Percentiles rank a stretch among this genome's conserved stretches.
phyloP scores from a whole-genome alignment of 2,888 invertebrate genomes.

The Girardia tigrina region DNA sequence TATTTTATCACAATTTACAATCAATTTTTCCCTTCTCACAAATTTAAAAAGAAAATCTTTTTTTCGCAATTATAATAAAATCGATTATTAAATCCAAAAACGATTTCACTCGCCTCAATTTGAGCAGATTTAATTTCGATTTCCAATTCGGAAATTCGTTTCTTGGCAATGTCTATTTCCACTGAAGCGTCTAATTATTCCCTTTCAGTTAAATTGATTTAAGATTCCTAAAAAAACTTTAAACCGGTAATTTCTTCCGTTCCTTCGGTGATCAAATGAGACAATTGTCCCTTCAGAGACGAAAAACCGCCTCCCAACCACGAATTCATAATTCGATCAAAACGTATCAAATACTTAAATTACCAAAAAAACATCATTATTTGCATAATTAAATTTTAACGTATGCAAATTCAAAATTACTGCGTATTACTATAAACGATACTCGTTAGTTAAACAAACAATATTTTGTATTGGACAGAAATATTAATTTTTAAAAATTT shows the following conservation, averaged over 20 bases:
- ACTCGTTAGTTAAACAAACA: background rate
- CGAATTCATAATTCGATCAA: no score
- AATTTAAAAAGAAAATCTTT: no score
- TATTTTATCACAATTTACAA: no score
- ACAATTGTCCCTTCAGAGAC: background rate
- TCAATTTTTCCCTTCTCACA: no score
- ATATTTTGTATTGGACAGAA: no score
- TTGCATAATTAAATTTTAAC: background rate
- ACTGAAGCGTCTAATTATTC: background rate
- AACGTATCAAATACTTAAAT: background rate
- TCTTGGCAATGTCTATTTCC: background rate
- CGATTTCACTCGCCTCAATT: no score
- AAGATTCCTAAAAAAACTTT: background rate
- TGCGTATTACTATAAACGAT: constrained; percentile 13
- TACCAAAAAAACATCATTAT: background rate
- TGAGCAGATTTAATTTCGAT: background rate
- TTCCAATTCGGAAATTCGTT: background rate
- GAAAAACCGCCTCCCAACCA: constrained; percentile 11
- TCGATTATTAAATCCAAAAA: no score
- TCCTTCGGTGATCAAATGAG: background rate
- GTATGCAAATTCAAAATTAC: background rate
- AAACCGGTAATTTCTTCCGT: background rate
- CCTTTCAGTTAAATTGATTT: background rate
- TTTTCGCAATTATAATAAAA: no score
- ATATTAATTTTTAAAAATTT: no score